Evolutionary conservation across 2,888 invertebrate species (phyloP).

Genomic region (Brenthis ino): DNA sequence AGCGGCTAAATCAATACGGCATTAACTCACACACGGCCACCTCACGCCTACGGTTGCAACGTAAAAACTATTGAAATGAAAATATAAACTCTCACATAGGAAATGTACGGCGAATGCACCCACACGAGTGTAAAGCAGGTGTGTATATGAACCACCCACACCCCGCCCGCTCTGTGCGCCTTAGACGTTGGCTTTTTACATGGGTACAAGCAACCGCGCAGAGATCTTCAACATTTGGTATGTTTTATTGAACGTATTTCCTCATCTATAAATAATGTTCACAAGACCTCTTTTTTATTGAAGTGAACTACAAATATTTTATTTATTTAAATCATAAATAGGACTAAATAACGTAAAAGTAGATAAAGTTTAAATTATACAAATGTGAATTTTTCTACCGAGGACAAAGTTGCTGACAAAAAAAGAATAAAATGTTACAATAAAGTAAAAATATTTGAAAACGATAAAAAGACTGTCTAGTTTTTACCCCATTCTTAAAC

Average conservation of each 20-base stretch:
- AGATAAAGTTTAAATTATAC: no score
- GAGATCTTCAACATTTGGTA: slow-evolving; percentile 59
- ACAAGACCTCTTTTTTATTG: neutral
- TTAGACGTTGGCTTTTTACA: slow-evolving; percentile 82
- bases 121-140: slow-evolving; percentile 59
- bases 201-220: slow-evolving; percentile 70
- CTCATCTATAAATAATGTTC: no score
- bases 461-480: slow-evolving; percentile 26
- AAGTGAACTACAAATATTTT: no score
- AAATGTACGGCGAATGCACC: slow-evolving; percentile 44
- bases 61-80: slow-evolving; percentile 81
- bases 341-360: no score
- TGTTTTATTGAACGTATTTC: slow-evolving; percentile 15
- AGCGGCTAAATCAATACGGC: slow-evolving; percentile 75
- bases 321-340: no score
- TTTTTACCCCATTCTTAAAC: slow-evolving; percentile 36
- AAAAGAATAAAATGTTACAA: neutral
- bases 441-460: slow-evolving; percentile 21
- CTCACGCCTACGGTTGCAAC: slow-evolving; percentile 64
- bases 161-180: slow-evolving; percentile 57
- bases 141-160: slow-evolving; percentile 57
- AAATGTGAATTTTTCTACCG: no score
- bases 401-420: neutral
- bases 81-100: slow-evolving; percentile 70
- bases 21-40: slow-evolving; percentile 71